Percentiles rank a stretch among this genome's conserved stretches.
These are phyloP conservation scores for Phataginus tetradactyla DNA, from an alignment of 2,797 vertebrate species.

Conservation along the genomic window DNA sequence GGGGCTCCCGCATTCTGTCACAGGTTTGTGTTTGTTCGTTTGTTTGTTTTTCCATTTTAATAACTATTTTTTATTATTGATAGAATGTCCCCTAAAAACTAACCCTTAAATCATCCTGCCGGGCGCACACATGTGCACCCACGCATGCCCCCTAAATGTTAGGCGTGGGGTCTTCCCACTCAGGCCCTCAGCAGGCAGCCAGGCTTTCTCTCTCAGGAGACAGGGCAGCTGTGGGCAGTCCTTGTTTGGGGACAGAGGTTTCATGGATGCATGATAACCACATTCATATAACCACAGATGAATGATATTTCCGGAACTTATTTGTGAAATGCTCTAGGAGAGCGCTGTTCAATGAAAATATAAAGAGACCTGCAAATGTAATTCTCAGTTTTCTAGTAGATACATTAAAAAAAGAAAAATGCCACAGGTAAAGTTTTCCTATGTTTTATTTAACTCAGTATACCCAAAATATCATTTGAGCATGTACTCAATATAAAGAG, in stretches of 20 bases:
- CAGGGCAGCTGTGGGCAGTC: neutral
- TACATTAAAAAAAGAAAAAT: neutral
- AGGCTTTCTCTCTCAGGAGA: neutral
- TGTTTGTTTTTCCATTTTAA: neutral
- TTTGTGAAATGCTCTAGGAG: neutral
- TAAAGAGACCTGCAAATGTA: fast-evolving
- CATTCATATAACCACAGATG: too few relatives aligned
- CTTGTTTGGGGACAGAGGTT: neutral
- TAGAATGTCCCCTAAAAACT: neutral
- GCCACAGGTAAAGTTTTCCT: neutral
- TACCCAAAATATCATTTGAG: neutral
- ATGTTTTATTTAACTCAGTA: neutral
- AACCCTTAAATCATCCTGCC: neutral
- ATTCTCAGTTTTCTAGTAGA: neutral
- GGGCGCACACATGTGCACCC: fast-evolving
- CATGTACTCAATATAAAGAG: neutral
- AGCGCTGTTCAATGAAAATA: neutral
- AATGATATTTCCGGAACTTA: neutral
- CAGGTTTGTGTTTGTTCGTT: neutral
- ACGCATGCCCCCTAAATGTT: fast-evolving
- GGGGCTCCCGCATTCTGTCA: neutral
- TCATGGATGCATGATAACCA: neutral
- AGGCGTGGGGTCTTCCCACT: fast-evolving
- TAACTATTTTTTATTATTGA: neutral
- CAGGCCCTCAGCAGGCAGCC: neutral